Conservation (phyloP, 2,797 vertebrate species). For the Acanthis flammea region DNA sequence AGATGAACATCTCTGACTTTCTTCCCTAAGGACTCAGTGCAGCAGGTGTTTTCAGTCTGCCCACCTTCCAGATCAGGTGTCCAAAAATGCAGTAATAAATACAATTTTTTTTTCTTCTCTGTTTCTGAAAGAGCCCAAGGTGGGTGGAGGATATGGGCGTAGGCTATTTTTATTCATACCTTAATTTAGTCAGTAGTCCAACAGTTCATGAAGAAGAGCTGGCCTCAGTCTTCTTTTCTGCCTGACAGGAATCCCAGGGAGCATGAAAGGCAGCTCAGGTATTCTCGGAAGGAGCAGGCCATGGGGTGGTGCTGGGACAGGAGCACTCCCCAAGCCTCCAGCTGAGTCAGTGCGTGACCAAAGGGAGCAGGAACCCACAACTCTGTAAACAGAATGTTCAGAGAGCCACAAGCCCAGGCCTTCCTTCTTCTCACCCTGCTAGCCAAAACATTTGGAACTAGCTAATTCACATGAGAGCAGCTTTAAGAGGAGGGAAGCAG, state of each 20-base stretch:
- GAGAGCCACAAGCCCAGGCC: neutral
- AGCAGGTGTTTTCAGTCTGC: constrained; percentile 64
- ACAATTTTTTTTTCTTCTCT: neutral
- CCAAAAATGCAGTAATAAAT: constrained; percentile 29
- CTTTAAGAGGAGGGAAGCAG: neutral
- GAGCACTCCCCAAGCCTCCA: neutral
- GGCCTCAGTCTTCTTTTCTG: neutral
- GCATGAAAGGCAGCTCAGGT: neutral
- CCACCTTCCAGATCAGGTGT: constrained; percentile 67
- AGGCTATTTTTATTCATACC: constrained; percentile 47
- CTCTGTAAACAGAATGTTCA: neutral
- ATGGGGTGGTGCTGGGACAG: neutral
- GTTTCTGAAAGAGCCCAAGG: constrained; percentile 30
- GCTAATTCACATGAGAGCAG: neutral
- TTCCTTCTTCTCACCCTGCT: neutral
- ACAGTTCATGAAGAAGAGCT: neutral
- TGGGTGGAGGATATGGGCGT: constrained; percentile 32
- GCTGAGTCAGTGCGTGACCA: rapidly evolving
- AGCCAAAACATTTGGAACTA: neutral
- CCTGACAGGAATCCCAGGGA: neutral
- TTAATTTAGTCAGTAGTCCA: constrained; percentile 50
- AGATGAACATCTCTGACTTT: neutral
- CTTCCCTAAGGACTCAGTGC: neutral
- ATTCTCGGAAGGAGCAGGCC: neutral
- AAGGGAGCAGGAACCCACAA: neutral